These are phyloP conservation scores for Tonatia bakeri DNA, from an alignment of 2,113 vertebrate genomes.

Conservation along the genomic window DNA sequence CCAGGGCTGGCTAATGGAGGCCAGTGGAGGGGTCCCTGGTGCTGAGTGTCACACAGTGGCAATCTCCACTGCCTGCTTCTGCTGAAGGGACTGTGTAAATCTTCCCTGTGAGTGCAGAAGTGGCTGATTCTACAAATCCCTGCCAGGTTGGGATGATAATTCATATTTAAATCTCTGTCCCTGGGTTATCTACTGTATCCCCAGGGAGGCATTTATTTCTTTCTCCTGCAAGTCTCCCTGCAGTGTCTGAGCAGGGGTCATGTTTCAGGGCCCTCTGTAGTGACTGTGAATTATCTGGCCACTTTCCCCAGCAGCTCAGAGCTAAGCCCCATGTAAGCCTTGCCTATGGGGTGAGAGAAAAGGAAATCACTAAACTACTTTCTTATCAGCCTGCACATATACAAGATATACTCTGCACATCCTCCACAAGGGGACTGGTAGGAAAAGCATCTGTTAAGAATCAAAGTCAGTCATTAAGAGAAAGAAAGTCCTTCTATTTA, in stretches of 20 bases:
- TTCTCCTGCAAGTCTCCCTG: not conserved
- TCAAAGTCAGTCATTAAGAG: not conserved
- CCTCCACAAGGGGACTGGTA: not conserved
- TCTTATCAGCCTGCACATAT: not conserved
- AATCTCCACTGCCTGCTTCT: not conserved
- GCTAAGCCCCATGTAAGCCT: not conserved
- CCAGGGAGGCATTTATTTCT: not conserved
- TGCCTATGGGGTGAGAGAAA: not conserved
- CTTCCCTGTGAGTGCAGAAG: not conserved
- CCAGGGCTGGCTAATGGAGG: fast-evolving
- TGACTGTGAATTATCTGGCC: not conserved
- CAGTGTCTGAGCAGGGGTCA: not conserved
- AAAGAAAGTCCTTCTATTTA: not conserved
- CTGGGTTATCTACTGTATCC: not conserved
- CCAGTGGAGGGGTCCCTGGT: not conserved
- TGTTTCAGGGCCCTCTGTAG: not conserved
- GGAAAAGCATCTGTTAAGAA: not conserved
- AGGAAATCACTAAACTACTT: conserved; percentile 11
- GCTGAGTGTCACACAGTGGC: not conserved
- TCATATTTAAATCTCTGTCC: conserved; percentile 33
- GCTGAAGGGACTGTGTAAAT: not conserved
- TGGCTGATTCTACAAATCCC: conserved; percentile 1
- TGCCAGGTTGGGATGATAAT: not conserved
- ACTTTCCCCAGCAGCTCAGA: not conserved
- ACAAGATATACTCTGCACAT: not conserved